Evolutionary conservation across 2,113 vertebrate species (phyloP), one percentile per base, ranked within the genome.

Genomic region (Chlorodrepanis virens): DNA sequence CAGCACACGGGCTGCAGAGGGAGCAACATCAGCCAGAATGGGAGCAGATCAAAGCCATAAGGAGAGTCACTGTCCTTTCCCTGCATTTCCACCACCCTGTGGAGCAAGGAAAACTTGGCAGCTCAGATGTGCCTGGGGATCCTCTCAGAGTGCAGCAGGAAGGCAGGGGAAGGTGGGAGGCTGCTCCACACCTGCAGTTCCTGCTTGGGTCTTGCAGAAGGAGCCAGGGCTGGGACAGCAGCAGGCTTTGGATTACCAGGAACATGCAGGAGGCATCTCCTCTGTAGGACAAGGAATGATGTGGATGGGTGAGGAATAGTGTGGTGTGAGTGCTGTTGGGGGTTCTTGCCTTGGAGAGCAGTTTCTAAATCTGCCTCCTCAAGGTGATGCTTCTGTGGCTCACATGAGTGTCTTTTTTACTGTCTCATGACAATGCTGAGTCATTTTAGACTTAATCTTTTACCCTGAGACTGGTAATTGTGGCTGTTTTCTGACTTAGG

Each of bases 111-210:
- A 72, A 49, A 45, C 28, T 53, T 17, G 18, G 16, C 28, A 61
- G 67, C 71, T 83, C 1, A 0, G 31, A 5, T 31, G 35, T 92
- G 76, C 85, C 85, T 33, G 68, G 19, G 12, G 17, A 2, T 22
- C 29, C 31, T 22, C 20, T 1, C 2, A 2, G 35, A 14, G 4
- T 1, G 29, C 24, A 10, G 12, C 24, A 14, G 31, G 28, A 79
- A 67, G n/a, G n/a, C 29, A 21, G 23, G 47, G 23, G 11, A 49
- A 64, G 61, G 44, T 2, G 5, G 2, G 37, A 40, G 75, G 12
- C 4, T 1, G 11, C 2, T n/a, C 64, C 1, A 0, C 18, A 19
- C 29, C 53, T n/a, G 5, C 1, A 21, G 59, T 2, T 82, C 23
- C 13, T 4, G 20, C 42, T 14, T 42, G 50, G n/a, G 7, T 77